These are phyloP conservation scores for Pyrrhia umbra DNA, from an alignment of 2,888 invertebrate species.

Conservation along the genomic window DNA sequence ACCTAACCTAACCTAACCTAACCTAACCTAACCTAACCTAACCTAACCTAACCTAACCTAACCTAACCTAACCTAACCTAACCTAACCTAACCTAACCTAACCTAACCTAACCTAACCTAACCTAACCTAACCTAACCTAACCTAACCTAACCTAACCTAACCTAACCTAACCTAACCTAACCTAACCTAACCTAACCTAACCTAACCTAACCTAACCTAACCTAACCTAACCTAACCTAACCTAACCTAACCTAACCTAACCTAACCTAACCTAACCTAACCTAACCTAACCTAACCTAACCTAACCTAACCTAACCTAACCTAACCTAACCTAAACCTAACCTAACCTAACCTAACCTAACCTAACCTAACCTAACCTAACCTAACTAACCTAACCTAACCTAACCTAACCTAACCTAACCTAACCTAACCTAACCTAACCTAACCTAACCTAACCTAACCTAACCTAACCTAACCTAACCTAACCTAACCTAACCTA, in stretches of 20 bases:
- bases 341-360: conserved; percentile 37
- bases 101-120: conserved; percentile 27
- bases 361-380: conserved; percentile 38
- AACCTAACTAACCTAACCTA: conserved; percentile 24
- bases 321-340: conserved; percentile 17
- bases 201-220: conserved; percentile 42
- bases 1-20: conserved; percentile 2
- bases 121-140: conserved; percentile 45
- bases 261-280: conserved; percentile 40
- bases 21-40: conserved; percentile 10
- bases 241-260: conserved; percentile 43
- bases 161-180: conserved; percentile 49
- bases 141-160: conserved; percentile 44
- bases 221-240: conserved; percentile 33
- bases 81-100: conserved; percentile 17
- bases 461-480: conserved; percentile 46
- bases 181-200: conserved; percentile 49
- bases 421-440: conserved; percentile 36
- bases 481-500: conserved; percentile 45
- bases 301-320: conserved; percentile 20
- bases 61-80: conserved; percentile 33
- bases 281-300: conserved; percentile 34
- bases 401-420: conserved; percentile 21
- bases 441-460: conserved; percentile 39
- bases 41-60: conserved; percentile 34